Conservation (phyloP, 2,888 invertebrate genomes). For the Patella ulyssiponensis region DNA sequence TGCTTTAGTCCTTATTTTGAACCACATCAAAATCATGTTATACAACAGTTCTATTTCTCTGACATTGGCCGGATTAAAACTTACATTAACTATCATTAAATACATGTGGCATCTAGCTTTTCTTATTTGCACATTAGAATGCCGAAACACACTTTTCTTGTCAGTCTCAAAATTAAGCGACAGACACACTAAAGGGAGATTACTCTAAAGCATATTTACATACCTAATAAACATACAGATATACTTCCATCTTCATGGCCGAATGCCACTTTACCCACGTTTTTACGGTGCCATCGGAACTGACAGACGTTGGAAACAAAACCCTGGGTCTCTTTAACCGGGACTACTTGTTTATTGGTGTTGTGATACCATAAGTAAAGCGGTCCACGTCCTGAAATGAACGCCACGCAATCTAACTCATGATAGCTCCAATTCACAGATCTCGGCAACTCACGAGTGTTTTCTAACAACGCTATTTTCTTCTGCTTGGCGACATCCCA, state of each 20-base stretch:
- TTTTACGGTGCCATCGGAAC: constrained; percentile 69
- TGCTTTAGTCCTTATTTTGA: no score
- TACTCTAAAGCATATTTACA: constrained; percentile 15
- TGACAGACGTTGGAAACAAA: constrained; percentile 60
- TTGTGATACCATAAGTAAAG: constrained; percentile 67
- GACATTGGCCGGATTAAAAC: no score
- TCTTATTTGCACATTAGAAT: no score
- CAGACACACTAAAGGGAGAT: no score
- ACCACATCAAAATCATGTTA: no score
- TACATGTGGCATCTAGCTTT: no score
- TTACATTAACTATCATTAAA: no score
- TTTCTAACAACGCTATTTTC: constrained; percentile 61
- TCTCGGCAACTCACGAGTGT: constrained; percentile 53
- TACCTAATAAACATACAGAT: constrained; percentile 67
- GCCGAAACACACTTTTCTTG: no score
- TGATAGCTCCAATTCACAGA: constrained; percentile 69
- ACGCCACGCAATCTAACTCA: constrained; percentile 57
- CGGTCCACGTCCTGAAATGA: constrained; percentile 63
- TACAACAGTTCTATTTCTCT: no score
- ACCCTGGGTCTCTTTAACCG: constrained; percentile 57
- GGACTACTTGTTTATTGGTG: constrained; percentile 28
- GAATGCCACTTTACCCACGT: constrained; percentile 64
- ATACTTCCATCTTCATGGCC: constrained; percentile 71
- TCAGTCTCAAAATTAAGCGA: no score
- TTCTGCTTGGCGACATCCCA: constrained; percentile 70